These are phyloP conservation scores for Cacajao melanocephalus DNA, from an alignment of 2,797 vertebrate genomes.

Conservation along the genomic window DNA sequence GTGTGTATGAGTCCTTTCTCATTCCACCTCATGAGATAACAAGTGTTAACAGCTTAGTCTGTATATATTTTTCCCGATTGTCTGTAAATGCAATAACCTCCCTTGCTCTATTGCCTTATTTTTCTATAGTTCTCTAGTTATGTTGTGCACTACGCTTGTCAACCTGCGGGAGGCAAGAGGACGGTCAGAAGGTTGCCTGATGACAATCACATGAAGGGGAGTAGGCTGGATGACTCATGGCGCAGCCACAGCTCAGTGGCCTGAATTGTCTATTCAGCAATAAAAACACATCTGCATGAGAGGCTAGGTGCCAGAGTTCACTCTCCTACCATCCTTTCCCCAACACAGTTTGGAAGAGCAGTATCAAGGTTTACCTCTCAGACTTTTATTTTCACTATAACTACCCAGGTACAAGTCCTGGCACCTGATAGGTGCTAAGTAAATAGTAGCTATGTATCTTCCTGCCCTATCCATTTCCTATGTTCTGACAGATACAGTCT, in stretches of 20 bases:
- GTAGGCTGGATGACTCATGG: neutral
- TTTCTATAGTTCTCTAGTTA: neutral
- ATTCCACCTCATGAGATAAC: neutral
- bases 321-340: neutral
- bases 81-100: neutral
- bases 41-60: neutral
- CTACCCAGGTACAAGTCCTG: neutral
- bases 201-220: neutral
- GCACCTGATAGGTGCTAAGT: neutral
- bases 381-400: neutral
- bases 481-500: neutral
- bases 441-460: neutral
- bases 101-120: neutral
- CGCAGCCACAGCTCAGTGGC: neutral
- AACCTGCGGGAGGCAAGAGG: constrained; percentile 16
- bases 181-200: neutral
- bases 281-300: neutral
- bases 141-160: neutral
- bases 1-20: neutral
- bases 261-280: neutral
- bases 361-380: neutral
- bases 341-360: neutral
- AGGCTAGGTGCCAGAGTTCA: neutral
- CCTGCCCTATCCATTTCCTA: neutral
- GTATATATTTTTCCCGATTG: neutral